These are phyloP conservation scores for Oryzias melastigma DNA, from an alignment of 2,113 vertebrate species.

Conservation along the genomic window DNA sequence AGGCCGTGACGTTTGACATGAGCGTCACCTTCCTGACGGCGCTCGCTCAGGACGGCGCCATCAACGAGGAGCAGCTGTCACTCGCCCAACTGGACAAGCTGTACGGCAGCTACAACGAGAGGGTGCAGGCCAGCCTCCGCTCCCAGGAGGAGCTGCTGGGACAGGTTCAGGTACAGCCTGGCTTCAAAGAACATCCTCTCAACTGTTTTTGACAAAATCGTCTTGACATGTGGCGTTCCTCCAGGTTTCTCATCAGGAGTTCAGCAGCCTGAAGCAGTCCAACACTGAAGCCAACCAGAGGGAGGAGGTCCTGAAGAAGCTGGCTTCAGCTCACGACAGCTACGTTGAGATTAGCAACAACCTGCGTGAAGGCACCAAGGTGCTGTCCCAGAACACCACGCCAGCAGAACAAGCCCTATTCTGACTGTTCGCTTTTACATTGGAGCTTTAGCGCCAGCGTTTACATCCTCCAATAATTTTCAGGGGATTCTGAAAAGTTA, in stretches of 20 bases:
- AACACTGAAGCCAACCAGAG: slow-evolving; percentile 91
- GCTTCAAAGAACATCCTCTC: slow-evolving; percentile 2
- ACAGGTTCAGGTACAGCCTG: slow-evolving; percentile 76
- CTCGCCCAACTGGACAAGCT: slow-evolving; percentile 84
- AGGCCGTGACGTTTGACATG: slow-evolving; percentile 93
- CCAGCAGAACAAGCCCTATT: too few species aligned
- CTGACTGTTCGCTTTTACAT: too few species aligned
- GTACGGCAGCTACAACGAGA: slow-evolving; percentile 87
- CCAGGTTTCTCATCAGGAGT: slow-evolving; percentile 92
- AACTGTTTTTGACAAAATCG: not conserved
- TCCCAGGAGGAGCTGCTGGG: slow-evolving; percentile 90
- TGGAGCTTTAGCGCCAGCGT: too few species aligned
- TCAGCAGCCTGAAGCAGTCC: slow-evolving; percentile 94
- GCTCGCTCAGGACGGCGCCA: slow-evolving; percentile 88
- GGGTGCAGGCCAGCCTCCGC: slow-evolving; percentile 87
- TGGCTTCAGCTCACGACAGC: slow-evolving; percentile 95
- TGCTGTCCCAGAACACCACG: slow-evolving; percentile 51
- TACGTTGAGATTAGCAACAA: slow-evolving; percentile 93
- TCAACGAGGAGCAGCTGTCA: slow-evolving; percentile 94
- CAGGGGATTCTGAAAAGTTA: too few species aligned
- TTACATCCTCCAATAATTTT: too few species aligned
- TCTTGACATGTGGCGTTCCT: slow-evolving; percentile 2
- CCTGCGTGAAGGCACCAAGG: slow-evolving; percentile 96
- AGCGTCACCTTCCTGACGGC: slow-evolving; percentile 88
- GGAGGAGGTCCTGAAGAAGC: slow-evolving; percentile 96